Percentiles rank a stretch among this genome's conserved stretches.
Conservation (phyloP, 2,888 invertebrate species). For the Cabera pusaria region DNA sequence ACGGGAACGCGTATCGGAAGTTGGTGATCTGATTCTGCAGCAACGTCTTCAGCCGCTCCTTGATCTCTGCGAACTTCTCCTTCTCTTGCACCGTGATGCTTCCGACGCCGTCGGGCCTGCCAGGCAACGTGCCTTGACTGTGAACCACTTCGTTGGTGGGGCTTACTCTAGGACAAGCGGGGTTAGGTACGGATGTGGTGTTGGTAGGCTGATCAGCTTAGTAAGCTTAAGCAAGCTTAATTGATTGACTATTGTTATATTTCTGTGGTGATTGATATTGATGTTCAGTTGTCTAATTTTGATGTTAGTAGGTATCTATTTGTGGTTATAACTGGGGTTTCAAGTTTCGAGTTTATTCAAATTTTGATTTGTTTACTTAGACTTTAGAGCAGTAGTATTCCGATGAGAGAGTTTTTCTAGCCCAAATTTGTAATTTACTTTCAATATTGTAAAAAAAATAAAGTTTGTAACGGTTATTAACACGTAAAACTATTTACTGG, state of each 20-base stretch:
- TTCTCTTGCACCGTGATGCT: slow-evolving; percentile 99
- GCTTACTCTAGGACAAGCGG: slow-evolving; percentile 80
- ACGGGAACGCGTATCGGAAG: slow-evolving; percentile 99
- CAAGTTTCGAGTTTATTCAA: slow-evolving; percentile 2
- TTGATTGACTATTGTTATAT: no score
- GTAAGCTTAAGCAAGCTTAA: no score
- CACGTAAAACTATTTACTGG: no score
- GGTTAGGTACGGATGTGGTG: slow-evolving; percentile 61
- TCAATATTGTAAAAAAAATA: no score
- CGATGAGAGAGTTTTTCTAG: no score
- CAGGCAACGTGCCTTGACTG: slow-evolving; percentile 81
- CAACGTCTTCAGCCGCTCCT: slow-evolving; percentile 95
- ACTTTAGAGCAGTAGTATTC: no score
- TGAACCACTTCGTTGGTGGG: slow-evolving; percentile 75
- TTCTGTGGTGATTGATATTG: no score
- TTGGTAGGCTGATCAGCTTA: slow-evolving; percentile 36
- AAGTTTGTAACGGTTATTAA: no score
- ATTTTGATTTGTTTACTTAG: no score
- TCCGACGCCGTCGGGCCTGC: slow-evolving; percentile 98
- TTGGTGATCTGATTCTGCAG: slow-evolving; percentile 99
- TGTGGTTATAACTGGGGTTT: slow-evolving; percentile 2
- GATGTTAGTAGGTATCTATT: no score
- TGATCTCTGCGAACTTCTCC: slow-evolving; percentile 98
- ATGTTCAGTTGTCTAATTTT: no score
- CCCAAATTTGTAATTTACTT: no score